A percentile compares a stretch with the other conserved stretches of the same genome.
Conservation (phyloP, 2,113 vertebrate species). For the Agelaius phoeniceus region DNA sequence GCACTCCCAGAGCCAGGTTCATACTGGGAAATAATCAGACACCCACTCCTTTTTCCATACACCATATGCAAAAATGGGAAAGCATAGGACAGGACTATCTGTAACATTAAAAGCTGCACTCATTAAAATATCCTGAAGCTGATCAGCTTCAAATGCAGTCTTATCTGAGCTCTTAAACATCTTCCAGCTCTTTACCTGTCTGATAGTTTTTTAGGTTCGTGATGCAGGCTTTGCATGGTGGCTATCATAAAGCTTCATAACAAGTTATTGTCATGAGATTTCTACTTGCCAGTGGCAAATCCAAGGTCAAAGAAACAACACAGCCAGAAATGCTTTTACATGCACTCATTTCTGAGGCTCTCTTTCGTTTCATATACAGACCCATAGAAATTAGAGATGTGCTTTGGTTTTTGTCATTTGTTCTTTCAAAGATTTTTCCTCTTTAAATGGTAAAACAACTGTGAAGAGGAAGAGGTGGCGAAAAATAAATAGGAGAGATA, state of each 20-base stretch:
- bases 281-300: not conserved
- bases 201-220: not conserved
- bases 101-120: not conserved
- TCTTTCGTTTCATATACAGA: not conserved
- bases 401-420: not conserved
- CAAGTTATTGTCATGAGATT: not conserved
- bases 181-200: not conserved
- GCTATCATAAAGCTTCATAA: not conserved
- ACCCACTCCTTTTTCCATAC: not conserved
- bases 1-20: not conserved
- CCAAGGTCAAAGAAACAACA: not conserved
- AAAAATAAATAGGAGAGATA: not conserved
- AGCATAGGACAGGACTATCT: not conserved
- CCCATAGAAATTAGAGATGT: not conserved
- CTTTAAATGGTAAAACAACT: not conserved
- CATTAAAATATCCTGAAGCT: not conserved
- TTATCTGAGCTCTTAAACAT: not conserved
- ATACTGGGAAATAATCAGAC: not conserved
- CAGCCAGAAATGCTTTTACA: not conserved
- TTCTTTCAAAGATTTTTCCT: not conserved
- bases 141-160: not conserved
- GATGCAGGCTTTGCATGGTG: not conserved
- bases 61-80: not conserved
- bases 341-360: not conserved
- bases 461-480: not conserved